phyloP scores from a whole-genome alignment of 2,888 invertebrate species.

The Tipula helvola region DNA sequence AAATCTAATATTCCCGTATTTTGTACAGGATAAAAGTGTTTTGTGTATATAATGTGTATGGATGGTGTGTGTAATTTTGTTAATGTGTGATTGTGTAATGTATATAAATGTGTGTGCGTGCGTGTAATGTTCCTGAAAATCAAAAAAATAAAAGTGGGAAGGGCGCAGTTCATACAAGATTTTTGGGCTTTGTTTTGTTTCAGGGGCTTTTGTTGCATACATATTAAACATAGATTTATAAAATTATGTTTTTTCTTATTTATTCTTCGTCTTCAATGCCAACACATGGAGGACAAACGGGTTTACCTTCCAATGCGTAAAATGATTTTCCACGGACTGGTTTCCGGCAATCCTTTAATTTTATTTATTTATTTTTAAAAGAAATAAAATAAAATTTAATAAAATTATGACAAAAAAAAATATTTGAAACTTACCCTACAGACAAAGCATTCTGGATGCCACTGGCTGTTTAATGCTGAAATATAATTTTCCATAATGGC shows the following conservation, averaged over 20 bases:
- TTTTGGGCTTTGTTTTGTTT: background rate
- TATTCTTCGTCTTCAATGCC: slow-evolving; percentile 77
- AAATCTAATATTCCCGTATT: background rate
- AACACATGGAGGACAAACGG: slow-evolving; percentile 87
- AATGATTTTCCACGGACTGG: slow-evolving; percentile 90
- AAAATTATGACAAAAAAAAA: slow-evolving; percentile 20
- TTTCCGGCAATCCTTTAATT: slow-evolving; percentile 80
- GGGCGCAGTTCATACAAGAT: background rate
- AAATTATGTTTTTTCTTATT: slow-evolving; percentile 26
- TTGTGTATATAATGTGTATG: background rate
- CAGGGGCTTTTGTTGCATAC: background rate
- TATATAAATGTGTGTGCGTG: slow-evolving; percentile 6
- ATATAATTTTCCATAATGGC: slow-evolving; percentile 98
- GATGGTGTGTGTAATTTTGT: background rate
- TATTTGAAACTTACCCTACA: slow-evolving; percentile 71
- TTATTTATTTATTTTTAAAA: background rate
- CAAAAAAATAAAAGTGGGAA: background rate
- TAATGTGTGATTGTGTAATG: slow-evolving; percentile 12
- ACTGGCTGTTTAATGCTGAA: slow-evolving; percentile 91
- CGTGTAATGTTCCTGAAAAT: slow-evolving; percentile 11
- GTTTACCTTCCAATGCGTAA: slow-evolving; percentile 94
- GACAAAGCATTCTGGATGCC: slow-evolving; percentile 98
- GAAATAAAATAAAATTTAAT: slow-evolving; percentile 5
- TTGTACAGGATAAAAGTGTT: background rate
- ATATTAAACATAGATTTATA: background rate